phyloP scores from a whole-genome alignment of 2,888 invertebrate species.

The Cephus spinipes region DNA sequence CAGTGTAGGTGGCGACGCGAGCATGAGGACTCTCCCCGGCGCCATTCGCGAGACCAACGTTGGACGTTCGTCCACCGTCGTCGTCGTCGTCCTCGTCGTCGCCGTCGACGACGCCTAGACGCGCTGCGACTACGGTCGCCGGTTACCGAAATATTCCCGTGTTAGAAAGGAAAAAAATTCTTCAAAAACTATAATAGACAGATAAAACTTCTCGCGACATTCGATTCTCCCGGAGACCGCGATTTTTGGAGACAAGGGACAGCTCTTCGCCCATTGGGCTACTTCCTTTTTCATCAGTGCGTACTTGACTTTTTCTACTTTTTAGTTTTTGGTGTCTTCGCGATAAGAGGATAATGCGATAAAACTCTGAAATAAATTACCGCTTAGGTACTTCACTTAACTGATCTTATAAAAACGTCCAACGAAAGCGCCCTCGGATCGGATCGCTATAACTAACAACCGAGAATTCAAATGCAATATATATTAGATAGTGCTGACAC shows the following conservation, averaged over 20 bases:
- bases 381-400: neutral
- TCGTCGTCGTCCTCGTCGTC: neutral
- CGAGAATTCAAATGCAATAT: neutral
- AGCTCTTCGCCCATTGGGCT: neutral
- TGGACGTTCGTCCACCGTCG: neutral
- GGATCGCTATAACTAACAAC: neutral
- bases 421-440: neutral
- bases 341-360: neutral
- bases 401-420: neutral
- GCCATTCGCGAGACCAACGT: neutral
- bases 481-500: neutral
- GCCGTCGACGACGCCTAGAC: constrained; percentile 2
- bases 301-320: neutral
- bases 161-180: neutral
- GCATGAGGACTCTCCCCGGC: constrained; percentile 12
- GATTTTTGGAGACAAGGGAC: neutral
- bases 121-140: neutral
- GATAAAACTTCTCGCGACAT: neutral
- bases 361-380: neutral
- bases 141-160: neutral
- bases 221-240: neutral
- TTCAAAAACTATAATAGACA: neutral
- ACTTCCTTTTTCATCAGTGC: neutral
- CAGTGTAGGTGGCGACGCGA: constrained; percentile 14
- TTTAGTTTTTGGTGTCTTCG: neutral